Conservation (phyloP, 2,113 vertebrate species). For the Fulmarus glacialis region DNA sequence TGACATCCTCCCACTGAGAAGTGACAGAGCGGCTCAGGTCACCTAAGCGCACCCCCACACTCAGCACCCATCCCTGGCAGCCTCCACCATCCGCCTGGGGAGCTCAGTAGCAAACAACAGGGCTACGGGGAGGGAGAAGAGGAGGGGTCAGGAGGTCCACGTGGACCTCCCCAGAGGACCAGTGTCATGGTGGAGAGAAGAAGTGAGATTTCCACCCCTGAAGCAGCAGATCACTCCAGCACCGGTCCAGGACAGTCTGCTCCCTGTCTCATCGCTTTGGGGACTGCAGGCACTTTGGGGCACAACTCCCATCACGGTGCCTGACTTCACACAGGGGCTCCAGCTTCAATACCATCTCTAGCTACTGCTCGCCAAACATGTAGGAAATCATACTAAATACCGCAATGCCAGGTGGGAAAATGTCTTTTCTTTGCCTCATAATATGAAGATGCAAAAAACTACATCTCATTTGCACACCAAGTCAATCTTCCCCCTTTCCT, state of each 20-base stretch:
- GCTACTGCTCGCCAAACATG: background rate
- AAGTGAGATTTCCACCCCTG: background rate
- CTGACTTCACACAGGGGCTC: background rate
- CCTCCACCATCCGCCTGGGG: too few relatives aligned
- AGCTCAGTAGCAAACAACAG: background rate
- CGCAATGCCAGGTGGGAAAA: background rate
- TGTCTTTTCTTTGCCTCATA: background rate
- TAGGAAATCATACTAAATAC: background rate
- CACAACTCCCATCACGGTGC: background rate
- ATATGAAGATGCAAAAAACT: background rate
- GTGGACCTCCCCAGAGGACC: background rate
- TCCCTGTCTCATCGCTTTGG: background rate
- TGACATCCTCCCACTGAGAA: background rate
- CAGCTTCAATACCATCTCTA: background rate
- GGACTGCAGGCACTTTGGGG: background rate
- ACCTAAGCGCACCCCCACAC: background rate
- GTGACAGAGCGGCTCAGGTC: background rate
- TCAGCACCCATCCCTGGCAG: background rate
- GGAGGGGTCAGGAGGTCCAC: background rate
- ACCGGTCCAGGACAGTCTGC: accelerated
- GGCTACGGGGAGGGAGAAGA: background rate
- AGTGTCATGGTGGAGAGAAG: background rate
- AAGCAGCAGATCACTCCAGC: background rate
- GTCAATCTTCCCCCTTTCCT: background rate
- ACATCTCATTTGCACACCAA: background rate